Evolutionary conservation across 1,140 invertebrate genomes (phyloP), one percentile per base, ranked within the genome.

Genomic region (Sycobia sp.): DNA sequence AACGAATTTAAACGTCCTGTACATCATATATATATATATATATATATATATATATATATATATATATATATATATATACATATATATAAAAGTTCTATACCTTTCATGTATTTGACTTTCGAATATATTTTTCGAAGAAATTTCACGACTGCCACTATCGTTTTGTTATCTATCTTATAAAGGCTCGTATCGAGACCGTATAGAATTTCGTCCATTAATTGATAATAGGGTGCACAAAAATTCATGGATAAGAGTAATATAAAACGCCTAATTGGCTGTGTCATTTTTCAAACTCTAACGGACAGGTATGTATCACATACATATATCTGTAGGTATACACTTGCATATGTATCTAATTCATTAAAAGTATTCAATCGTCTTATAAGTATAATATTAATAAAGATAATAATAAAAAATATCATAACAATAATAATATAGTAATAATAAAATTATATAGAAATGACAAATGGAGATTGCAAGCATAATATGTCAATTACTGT

Each of bases 121-220:
- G n/a, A n/a, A n/a, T n/a, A 47, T 47, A n/a, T 47, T n/a, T 47
- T 46, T 47, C 22, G 11, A 27, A 47, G 4, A 5, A 47, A 47
- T 7, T 27, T 47, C 27, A 3, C 23, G 10, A 27, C 23, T 47
- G 44, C 27, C 20, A 47, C 20, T 11, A n/a, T 7, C n/a, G n/a
- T n/a, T 47, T 16, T 32, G n/a, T n/a, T n/a, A n/a, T n/a, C n/a
- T n/a, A 49, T 27, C 32, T 23, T 32, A 36, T 51, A 10, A 25
- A 58, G 13, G 32, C 56, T 49, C 56, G 44, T 49, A 58, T 58
- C 56, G 44, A 49, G 34, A 36, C 13, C 14, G 34, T 2, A n/a
- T 38, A 27, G 22, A 23, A 49, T 47, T 58, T 58, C 22, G 32
- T 34, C 22, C n/a, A 38, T 44, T 46, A 47, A 25, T 34, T 47